These are phyloP conservation scores for Dipodomys merriami DNA, from an alignment of 2,113 vertebrate species.

Conservation along the genomic window DNA sequence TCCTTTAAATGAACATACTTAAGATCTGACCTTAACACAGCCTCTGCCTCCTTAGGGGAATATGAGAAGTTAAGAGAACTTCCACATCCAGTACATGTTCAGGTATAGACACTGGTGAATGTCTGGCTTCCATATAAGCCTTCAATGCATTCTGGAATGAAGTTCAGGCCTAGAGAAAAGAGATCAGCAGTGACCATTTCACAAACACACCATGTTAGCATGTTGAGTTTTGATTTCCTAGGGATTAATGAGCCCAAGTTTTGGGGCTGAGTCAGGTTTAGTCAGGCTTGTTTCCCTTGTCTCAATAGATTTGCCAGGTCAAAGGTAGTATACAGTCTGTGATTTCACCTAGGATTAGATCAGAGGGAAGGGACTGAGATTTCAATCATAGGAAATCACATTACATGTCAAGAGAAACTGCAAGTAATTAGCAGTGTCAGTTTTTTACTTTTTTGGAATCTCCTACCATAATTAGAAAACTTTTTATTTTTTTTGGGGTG, in stretches of 20 bases:
- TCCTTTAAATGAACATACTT: conserved; percentile 18
- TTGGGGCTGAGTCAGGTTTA: conserved; percentile 46
- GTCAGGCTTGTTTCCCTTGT: conserved; percentile 32
- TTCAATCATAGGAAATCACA: neutral
- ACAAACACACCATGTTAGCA: neutral
- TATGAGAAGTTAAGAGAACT: conserved; percentile 31
- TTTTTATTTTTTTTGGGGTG: too few relatives aligned
- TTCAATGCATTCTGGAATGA: neutral
- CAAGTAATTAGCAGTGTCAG: neutral
- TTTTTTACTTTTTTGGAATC: neutral
- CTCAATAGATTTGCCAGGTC: conserved; percentile 43
- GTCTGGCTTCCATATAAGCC: neutral
- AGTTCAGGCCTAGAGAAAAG: conserved; percentile 27
- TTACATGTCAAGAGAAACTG: conserved; percentile 20
- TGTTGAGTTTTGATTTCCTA: conserved; percentile 39
- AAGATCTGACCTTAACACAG: neutral
- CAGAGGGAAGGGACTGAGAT: conserved; percentile 2
- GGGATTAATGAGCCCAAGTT: neutral
- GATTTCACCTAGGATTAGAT: conserved; percentile 25
- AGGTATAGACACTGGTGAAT: neutral
- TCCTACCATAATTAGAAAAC: neutral
- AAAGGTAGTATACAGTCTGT: neutral
- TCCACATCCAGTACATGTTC: neutral
- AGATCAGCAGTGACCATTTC: conserved; percentile 18
- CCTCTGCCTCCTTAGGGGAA: neutral